Conservation (phyloP, 2,888 invertebrate genomes). For the Sesia bembeciformis region DNA sequence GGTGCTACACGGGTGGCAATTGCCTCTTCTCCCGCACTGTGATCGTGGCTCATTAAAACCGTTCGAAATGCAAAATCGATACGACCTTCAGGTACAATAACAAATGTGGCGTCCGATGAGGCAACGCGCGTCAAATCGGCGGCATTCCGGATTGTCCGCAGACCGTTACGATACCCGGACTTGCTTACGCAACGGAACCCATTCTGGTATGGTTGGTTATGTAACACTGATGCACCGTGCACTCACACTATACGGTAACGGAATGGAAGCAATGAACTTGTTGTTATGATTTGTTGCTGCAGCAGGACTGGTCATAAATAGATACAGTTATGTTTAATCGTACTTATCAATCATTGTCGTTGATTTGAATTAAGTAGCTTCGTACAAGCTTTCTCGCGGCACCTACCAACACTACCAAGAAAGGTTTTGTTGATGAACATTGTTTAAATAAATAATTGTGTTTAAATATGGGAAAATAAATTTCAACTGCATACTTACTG, state of each 20-base stretch:
- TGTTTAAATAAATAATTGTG: no score
- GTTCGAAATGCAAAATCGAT: neutral
- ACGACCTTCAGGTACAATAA: slow-evolving; percentile 24
- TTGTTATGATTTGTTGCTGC: neutral
- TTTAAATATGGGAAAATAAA: no score
- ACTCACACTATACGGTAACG: slow-evolving; percentile 26
- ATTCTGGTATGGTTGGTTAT: slow-evolving; percentile 43
- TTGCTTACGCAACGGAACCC: slow-evolving; percentile 56
- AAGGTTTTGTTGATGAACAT: no score
- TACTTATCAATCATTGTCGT: neutral
- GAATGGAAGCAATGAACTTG: neutral
- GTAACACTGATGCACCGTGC: slow-evolving; percentile 43
- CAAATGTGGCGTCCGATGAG: slow-evolving; percentile 33
- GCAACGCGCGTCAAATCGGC: slow-evolving; percentile 59
- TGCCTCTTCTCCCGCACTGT: no score
- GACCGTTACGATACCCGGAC: slow-evolving; percentile 66
- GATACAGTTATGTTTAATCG: neutral
- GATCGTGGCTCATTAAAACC: no score
- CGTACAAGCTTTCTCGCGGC: no score
- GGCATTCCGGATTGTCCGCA: slow-evolving; percentile 63
- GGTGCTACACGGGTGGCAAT: no score
- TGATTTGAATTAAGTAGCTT: no score
- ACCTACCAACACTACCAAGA: no score
- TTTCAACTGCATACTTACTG: no score
- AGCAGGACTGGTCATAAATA: neutral